phyloP scores from a whole-genome alignment of 2,888 invertebrate genomes.

The Metallyticus violacea region DNA sequence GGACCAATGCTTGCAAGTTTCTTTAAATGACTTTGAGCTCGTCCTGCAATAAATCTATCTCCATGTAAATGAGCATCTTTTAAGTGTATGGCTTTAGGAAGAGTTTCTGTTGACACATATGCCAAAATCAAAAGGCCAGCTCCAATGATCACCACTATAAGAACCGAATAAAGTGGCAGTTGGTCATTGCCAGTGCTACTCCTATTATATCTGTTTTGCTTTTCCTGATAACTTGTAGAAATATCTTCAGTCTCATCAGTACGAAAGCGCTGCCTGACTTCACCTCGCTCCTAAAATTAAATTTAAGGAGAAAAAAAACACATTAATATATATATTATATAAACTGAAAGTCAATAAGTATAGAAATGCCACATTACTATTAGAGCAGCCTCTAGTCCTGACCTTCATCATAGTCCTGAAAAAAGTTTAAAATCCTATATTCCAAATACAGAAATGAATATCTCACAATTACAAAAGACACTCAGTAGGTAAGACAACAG shows the following conservation, averaged over 20 bases:
- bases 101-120: not conserved
- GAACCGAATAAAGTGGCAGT: not conserved
- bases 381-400: no score
- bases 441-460: no score
- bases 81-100: slow-evolving; percentile 55
- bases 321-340: no score
- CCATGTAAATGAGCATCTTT: slow-evolving; percentile 45
- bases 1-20: slow-evolving; percentile 42
- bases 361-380: no score
- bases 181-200: not conserved
- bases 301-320: no score
- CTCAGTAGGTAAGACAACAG: no score
- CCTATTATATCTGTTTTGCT: not conserved
- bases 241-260: not conserved
- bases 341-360: no score
- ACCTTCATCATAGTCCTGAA: no score
- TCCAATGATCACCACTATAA: not conserved
- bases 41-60: slow-evolving; percentile 58
- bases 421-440: no score
- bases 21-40: slow-evolving; percentile 63
- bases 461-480: no score
- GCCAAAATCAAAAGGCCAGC: not conserved
- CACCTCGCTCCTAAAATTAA: not conserved
- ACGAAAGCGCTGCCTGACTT: not conserved
- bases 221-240: not conserved